A percentile compares a stretch with the other conserved stretches of the same genome.
Evolutionary conservation across 2,888 invertebrate species (phyloP).

Genomic region (Abrostola triplasia): DNA sequence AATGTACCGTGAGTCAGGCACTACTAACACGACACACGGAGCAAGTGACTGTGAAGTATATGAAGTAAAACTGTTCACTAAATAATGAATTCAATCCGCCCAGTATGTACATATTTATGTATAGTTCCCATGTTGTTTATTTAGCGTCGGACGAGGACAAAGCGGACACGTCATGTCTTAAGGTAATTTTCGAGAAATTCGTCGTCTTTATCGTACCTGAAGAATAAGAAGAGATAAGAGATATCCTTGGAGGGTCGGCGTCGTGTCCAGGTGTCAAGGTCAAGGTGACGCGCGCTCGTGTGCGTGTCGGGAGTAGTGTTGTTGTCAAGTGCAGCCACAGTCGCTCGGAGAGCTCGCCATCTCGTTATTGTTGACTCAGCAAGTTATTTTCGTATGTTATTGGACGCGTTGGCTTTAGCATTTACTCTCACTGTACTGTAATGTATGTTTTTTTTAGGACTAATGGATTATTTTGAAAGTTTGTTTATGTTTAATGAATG

Average conservation of each 20-base stretch:
- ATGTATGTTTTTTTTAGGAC: background rate
- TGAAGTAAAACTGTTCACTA: constrained; percentile 18
- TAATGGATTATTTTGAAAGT: constrained; percentile 19
- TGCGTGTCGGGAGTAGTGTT: background rate
- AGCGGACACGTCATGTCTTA: constrained; percentile 27
- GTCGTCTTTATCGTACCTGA: constrained; percentile 15
- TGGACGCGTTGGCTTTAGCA: constrained; percentile 29
- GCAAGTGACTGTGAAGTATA: constrained; percentile 5
- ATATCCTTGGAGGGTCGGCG: constrained; percentile 9
- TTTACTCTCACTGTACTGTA: constrained; percentile 17
- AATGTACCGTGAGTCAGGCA: constrained; percentile 13
- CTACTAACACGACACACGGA: constrained; percentile 9
- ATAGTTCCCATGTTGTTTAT: constrained; percentile 33
- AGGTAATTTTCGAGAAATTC: constrained; percentile 22
- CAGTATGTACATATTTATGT: constrained; percentile 9
- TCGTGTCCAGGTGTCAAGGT: constrained; percentile 34
- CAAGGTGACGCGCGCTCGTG: constrained; percentile 20
- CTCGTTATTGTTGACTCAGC: constrained; percentile 34
- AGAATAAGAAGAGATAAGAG: constrained; percentile 21
- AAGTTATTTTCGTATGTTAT: constrained; percentile 40
- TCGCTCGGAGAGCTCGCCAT: constrained; percentile 17
- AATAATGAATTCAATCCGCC: constrained; percentile 29
- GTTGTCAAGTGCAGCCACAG: constrained; percentile 37
- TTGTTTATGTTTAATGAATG: constrained; percentile 15
- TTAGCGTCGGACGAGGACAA: constrained; percentile 43